phyloP scores from a whole-genome alignment of 2,113 vertebrate species.

The Periophthalmodon schlosseri region DNA sequence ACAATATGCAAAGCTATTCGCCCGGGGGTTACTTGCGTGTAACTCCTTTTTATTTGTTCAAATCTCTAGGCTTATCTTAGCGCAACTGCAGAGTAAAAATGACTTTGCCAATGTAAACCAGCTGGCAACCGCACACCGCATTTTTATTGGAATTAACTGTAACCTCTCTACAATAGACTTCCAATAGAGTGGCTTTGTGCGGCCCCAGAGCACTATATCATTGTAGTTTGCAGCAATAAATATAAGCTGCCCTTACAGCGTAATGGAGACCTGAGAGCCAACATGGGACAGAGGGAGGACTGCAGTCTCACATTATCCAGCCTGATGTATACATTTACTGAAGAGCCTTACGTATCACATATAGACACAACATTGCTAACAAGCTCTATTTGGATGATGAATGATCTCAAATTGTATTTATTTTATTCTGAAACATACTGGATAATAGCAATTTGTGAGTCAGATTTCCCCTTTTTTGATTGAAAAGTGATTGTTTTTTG shows the following conservation, averaged over 20 bases:
- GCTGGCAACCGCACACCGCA: slow-evolving; percentile 9
- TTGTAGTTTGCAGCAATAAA: slow-evolving; percentile 8
- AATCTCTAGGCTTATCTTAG: slow-evolving; percentile 56
- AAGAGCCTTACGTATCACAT: too few relatives aligned
- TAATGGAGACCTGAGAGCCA: background rate
- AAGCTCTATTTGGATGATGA: too few relatives aligned
- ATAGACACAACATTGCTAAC: too few relatives aligned
- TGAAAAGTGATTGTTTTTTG: too few relatives aligned
- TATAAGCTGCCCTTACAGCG: background rate
- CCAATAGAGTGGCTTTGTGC: slow-evolving; percentile 10
- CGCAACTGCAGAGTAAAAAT: slow-evolving; percentile 42
- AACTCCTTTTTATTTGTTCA: slow-evolving; percentile 65
- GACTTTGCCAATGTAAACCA: slow-evolving; percentile 34
- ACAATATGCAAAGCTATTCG: slow-evolving; percentile 57
- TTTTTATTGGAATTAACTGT: slow-evolving; percentile 42
- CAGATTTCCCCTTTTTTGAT: too few relatives aligned
- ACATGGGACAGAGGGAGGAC: background rate
- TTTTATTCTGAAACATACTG: background rate
- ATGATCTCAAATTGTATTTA: background rate
- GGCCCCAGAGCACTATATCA: slow-evolving; percentile 6
- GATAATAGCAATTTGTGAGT: too few relatives aligned
- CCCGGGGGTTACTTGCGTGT: slow-evolving; percentile 48
- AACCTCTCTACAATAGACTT: slow-evolving; percentile 13
- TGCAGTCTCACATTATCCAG: background rate
- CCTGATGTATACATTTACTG: too few relatives aligned